These are phyloP conservation scores for Acanthosepion esculentum DNA, from an alignment of 2,888 invertebrate genomes.

Conservation along the genomic window DNA sequence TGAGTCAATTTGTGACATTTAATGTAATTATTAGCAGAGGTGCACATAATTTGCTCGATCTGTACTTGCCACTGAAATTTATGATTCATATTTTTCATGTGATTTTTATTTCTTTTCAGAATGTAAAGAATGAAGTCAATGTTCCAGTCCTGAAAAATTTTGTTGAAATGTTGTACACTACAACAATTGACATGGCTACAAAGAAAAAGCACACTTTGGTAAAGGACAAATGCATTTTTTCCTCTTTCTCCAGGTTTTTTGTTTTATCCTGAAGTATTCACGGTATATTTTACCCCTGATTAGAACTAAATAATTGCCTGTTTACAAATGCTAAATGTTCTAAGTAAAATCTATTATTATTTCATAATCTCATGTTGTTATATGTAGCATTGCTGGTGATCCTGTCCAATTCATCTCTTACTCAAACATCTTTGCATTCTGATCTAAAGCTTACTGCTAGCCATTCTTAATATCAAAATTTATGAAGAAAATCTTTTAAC, in stretches of 20 bases:
- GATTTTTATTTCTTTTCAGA: constrained; percentile 79
- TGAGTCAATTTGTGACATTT: too few species aligned
- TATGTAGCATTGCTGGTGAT: neutral
- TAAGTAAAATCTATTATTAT: neutral
- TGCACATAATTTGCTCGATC: too few species aligned
- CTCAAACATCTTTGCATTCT: too few species aligned
- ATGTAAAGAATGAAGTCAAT: constrained; percentile 99
- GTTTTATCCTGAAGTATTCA: neutral
- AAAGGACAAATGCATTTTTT: constrained; percentile 36
- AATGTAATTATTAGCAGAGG: too few species aligned
- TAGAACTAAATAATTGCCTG: neutral
- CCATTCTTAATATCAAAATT: too few species aligned
- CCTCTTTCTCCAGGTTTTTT: neutral
- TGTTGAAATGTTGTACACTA: constrained; percentile 96
- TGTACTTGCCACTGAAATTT: neutral
- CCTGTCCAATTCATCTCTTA: neutral
- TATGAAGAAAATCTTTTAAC: neutral
- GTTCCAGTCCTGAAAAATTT: constrained; percentile 99
- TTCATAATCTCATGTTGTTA: neutral
- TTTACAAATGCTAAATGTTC: neutral
- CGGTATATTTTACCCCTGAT: neutral
- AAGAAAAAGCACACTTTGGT: constrained; percentile 95
- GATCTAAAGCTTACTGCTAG: too few species aligned
- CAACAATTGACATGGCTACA: constrained; percentile 95
- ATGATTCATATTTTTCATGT: too few species aligned